phyloP scores from a whole-genome alignment of 2,888 invertebrate genomes.

The Cecidostiba fungosa region DNA sequence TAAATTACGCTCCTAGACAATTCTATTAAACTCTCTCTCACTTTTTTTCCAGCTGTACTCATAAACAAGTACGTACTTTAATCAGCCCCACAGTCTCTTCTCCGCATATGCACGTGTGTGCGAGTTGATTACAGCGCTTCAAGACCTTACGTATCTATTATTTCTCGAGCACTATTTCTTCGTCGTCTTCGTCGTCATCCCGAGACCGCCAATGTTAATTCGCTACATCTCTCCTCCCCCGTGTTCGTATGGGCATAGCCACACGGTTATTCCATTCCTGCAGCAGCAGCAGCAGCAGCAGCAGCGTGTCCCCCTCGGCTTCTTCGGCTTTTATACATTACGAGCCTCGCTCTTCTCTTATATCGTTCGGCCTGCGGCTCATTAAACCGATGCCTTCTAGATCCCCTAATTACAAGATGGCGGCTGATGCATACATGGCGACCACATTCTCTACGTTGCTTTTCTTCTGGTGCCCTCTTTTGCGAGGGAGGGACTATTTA shows the following conservation, averaged over 20 bases:
- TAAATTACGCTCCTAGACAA: constrained; percentile 52
- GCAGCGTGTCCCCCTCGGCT: constrained; percentile 64
- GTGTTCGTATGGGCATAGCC: too few species aligned
- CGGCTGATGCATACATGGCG: constrained; percentile 74
- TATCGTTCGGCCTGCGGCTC: constrained; percentile 73
- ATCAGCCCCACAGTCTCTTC: constrained; percentile 24
- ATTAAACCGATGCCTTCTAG: constrained; percentile 77
- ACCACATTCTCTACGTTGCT: constrained; percentile 12
- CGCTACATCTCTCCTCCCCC: constrained; percentile 65
- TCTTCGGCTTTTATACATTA: constrained; percentile 65
- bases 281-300: constrained; percentile 17
- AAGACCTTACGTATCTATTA: constrained; percentile 54
- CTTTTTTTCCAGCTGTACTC: not conserved
- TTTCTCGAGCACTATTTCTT: constrained; percentile 62
- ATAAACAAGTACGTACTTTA: constrained; percentile 30
- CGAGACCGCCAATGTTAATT: constrained; percentile 71
- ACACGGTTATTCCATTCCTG: not conserved
- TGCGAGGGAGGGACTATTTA: not conserved
- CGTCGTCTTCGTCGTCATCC: constrained; percentile 56
- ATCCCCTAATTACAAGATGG: constrained; percentile 79
- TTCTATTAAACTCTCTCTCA: constrained; percentile 48
- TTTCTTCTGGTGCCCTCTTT: not conserved
- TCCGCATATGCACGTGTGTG: not conserved
- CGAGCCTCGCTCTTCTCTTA: constrained; percentile 64
- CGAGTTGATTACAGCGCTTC: constrained; percentile 51